Base-by-base conservation (phyloP, 2,113 vertebrate species). In the Solenodon paradoxus region DNA sequence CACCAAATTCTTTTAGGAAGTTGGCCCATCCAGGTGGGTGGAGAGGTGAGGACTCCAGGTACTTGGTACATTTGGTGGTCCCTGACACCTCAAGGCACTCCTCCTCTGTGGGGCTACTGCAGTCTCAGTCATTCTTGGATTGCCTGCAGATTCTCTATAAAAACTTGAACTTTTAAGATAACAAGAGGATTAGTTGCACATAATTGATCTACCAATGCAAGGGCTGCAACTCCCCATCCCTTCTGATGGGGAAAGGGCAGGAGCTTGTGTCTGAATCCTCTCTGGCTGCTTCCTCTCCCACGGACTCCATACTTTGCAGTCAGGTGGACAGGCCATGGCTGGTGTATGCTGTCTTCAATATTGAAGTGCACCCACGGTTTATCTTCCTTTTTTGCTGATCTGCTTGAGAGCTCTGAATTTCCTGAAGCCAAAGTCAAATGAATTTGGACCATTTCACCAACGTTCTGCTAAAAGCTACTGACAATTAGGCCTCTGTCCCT, bases 251-350 rank as follows among this genome's bases (percentile, higher is more conserved):
- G 17, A 4, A 16, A 9, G n/a, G 1, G 0, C 2, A 12, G 84
- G 35, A 19, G 20, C 26, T 68, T 72, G 80, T 75, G 16, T 68
- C 12, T 24, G 71, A 3, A 10, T 15, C 17, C 78, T 35, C 1
- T 45, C 16, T 45, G 13, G 8, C 22, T 4, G 13, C 9, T 28
- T 24, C 22, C 87, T 40, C 26, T 53, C 20, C 42, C 32, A 38
- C 26, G 4, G 6, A 30, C 5, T 11, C 30, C n/a, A 13, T 3
- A 3, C 10, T 66, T 47, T 19, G 15, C 15, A 64, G 13, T 63
- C 32, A 1, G 0, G 9, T 7, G 22, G 55, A 10, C 2, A 38
- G 80, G 19, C 12, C 32, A 2, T 9, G 5, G 24, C 17, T 59
- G 47, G 7, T 2, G 15, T 17, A 9, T 69, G 4, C 51, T 11